These are phyloP conservation scores for Cosmopolites sordidus DNA, from an alignment of 2,888 invertebrate genomes.

Conservation along the genomic window DNA sequence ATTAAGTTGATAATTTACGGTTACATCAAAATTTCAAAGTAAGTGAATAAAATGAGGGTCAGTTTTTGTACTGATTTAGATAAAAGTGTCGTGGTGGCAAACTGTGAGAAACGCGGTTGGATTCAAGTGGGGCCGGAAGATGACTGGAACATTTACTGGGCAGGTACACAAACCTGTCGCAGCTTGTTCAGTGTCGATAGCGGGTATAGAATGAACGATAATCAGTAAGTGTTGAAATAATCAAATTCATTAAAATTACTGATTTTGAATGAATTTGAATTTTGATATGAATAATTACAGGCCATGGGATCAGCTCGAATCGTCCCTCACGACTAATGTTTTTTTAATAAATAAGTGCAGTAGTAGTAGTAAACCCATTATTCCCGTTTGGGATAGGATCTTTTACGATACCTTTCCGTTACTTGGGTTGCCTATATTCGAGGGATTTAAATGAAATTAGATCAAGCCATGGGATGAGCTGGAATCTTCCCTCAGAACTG, in stretches of 20 bases:
- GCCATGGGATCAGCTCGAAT: too few relatives aligned
- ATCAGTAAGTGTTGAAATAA: conserved; percentile 61
- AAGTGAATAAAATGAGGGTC: conserved; percentile 48
- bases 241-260: too few relatives aligned
- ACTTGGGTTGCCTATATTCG: too few relatives aligned
- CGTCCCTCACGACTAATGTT: not conserved
- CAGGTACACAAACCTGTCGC: conserved; percentile 84
- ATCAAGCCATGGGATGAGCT: too few relatives aligned
- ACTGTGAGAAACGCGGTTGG: conserved; percentile 92
- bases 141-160: conserved; percentile 97
- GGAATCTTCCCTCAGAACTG: too few relatives aligned
- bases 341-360: too few relatives aligned
- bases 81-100: conserved; percentile 86
- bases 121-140: conserved; percentile 81
- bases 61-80: conserved; percentile 84
- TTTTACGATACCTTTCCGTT: too few relatives aligned
- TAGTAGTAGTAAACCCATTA: too few relatives aligned
- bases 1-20: conserved; percentile 2
- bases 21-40: conserved; percentile 19
- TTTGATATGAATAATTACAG: too few relatives aligned
- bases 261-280: too few relatives aligned
- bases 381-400: too few relatives aligned
- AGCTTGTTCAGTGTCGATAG: conserved; percentile 88
- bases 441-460: too few relatives aligned
- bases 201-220: conserved; percentile 87